phyloP scores from a whole-genome alignment of 2,113 vertebrate genomes.

The Nymphicus hollandicus region DNA sequence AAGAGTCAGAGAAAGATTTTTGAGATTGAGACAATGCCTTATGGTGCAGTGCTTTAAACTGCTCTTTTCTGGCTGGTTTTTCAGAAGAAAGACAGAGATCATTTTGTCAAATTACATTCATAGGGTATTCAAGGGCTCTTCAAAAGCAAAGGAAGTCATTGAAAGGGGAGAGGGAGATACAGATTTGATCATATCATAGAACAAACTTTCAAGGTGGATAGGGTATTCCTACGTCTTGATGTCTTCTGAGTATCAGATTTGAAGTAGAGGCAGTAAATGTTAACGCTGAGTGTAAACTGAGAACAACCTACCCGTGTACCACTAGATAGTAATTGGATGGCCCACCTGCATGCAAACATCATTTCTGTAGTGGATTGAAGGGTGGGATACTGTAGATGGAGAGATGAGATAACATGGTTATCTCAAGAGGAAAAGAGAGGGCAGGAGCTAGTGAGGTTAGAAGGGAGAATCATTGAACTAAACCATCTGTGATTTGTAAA shows the following conservation, averaged over 20 bases:
- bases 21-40: background rate
- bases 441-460: background rate
- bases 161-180: background rate
- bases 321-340: background rate
- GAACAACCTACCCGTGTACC: background rate
- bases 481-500: background rate
- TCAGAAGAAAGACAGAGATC: background rate
- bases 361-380: background rate
- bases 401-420: background rate
- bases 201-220: background rate
- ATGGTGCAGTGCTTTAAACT: background rate
- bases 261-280: background rate
- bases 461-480: background rate
- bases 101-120: background rate
- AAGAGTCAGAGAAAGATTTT: background rate
- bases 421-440: background rate
- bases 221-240: background rate
- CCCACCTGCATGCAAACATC: fast-evolving
- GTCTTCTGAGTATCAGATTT: background rate
- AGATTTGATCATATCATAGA: background rate
- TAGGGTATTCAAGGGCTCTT: background rate
- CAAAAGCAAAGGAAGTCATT: background rate
- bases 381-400: background rate
- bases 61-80: background rate
- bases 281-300: background rate